Evolutionary conservation across 1,140 invertebrate species (phyloP), one percentile per base, ranked within the genome.

Genomic region (Streblospio benedicti): DNA sequence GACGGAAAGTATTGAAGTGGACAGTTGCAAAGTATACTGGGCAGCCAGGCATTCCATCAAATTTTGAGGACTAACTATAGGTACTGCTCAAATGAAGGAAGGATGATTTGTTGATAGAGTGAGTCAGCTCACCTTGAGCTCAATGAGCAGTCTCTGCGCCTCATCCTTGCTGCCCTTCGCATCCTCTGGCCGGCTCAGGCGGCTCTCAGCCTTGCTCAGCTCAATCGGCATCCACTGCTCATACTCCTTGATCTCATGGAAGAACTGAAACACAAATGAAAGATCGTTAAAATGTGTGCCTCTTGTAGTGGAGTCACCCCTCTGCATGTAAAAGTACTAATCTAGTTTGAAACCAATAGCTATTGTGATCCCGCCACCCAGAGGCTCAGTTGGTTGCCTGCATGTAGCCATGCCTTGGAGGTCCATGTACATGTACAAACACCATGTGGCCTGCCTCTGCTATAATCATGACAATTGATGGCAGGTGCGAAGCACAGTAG

Each of bases 141-240:
- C 35, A 5, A 12, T 12, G 12, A 25, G 12, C 12, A 53, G 16
- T 53, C 23, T 20, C 9, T 12, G 16, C 9, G 14, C 23, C 9
- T 30, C 9, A 28, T 25, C 23, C 12, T 6, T 12, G 28, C 6
- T 20, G 9, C 23, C 25, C 9, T 16, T 9, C 23, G 16, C n/a
- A 43, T 6, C 18, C n/a, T 47, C n/a, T 28, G 23, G 12, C 12
- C 4, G 45, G 45, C 51, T 49, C 23, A 59, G 43, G 9, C 49
- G 33, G 5, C 35, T 25, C 20, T 57, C 41, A 27, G 53, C 60
- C 28, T 56, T 59, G 14, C 27, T 31, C 25, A 62, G 16, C n/a
- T 62, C 60, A 16, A 52, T 49, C 1, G 60, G 60, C 60, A 62
- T 50, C 60, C 60, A 62, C 4, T 56, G 41, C 18, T 35, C 20